Percentiles rank a stretch among this genome's conserved stretches.
These are phyloP conservation scores for Acanthopleura granulata DNA, from an alignment of 2,888 invertebrate species.

Conservation along the genomic window DNA sequence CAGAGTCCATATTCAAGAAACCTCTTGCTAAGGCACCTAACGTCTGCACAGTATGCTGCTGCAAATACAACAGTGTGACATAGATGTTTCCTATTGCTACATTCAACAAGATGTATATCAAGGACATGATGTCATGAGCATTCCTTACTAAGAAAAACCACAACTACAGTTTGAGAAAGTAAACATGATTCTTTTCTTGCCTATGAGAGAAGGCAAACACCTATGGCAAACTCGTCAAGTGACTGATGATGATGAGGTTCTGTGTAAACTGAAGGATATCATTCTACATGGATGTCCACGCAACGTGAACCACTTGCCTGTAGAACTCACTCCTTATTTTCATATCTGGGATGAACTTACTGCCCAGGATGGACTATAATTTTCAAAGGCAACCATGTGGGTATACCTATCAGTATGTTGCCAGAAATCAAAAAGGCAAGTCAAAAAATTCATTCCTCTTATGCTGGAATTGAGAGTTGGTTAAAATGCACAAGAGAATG, in stretches of 20 bases:
- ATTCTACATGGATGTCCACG: neutral
- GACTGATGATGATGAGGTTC: neutral
- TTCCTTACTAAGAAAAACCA: neutral
- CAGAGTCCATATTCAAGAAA: neutral
- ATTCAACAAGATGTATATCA: neutral
- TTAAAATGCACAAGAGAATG: too few species aligned
- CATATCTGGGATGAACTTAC: neutral
- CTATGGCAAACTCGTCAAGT: neutral
- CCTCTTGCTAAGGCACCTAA: neutral
- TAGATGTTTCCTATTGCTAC: too few species aligned
- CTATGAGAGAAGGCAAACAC: neutral
- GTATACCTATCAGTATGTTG: neutral
- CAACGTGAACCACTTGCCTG: neutral
- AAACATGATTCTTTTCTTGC: neutral
- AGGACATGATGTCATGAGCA: too few species aligned
- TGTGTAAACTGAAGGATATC: neutral
- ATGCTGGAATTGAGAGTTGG: neutral
- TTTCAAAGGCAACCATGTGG: neutral
- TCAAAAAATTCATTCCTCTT: neutral
- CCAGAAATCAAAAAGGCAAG: neutral
- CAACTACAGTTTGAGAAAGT: neutral
- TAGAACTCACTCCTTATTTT: neutral
- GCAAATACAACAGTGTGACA: too few species aligned
- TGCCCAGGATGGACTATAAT: neutral
- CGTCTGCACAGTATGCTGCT: neutral